Evolutionary conservation across 92 coral and sea anemone genomes (phyloP).

Genomic region (Phymanthus crucifer): DNA sequence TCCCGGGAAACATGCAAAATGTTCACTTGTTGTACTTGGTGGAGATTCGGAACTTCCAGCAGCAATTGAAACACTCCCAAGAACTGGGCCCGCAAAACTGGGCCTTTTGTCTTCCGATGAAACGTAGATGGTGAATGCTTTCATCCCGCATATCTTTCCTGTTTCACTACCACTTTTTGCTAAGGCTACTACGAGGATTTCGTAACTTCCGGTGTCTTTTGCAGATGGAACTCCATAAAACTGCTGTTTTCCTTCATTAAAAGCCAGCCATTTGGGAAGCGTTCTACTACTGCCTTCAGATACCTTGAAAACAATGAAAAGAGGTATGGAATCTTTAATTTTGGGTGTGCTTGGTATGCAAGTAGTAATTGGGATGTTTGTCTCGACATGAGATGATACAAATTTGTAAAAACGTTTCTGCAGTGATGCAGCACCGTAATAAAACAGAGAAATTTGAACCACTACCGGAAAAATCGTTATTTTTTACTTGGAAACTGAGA

Average conservation of each 20-base stretch:
- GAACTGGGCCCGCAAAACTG: constrained; percentile 30
- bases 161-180: constrained; percentile 44
- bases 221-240: constrained; percentile 84
- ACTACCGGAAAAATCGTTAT: no score
- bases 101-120: constrained; percentile 35
- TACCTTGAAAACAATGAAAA: constrained; percentile 44
- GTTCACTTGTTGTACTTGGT: constrained; percentile 16
- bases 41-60: constrained; percentile 15
- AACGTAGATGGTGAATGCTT: constrained; percentile 69
- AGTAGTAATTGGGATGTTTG: no score
- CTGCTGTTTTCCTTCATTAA: constrained; percentile 46
- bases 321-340: no score
- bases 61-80: constrained; percentile 27
- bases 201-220: constrained; percentile 65
- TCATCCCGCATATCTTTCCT: constrained; percentile 81
- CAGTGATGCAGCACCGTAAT: no score
- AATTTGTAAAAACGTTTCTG: neutral
- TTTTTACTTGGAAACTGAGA: no score
- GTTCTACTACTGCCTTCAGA: constrained; percentile 73
- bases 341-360: no score
- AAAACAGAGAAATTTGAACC: no score
- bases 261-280: constrained; percentile 83
- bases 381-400: no score
- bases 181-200: constrained; percentile 83
- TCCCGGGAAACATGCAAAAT: constrained; percentile 66